These are phyloP conservation scores for Neosalanx taihuensis DNA, from an alignment of 2,797 vertebrate genomes.

Conservation along the genomic window DNA sequence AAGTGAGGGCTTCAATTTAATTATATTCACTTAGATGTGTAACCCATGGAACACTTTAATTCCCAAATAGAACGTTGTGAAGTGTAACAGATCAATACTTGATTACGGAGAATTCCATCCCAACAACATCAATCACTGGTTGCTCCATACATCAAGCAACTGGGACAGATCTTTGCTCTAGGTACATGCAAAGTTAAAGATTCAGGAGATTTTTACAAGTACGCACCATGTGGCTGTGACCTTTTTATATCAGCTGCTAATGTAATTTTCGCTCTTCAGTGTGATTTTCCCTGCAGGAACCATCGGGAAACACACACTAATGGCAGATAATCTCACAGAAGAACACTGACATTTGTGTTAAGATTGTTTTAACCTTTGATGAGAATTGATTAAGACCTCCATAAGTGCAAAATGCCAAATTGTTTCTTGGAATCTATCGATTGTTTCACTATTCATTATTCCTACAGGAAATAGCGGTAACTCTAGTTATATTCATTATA, in stretches of 20 bases:
- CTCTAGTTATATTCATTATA: too few relatives aligned
- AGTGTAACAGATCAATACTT: not conserved
- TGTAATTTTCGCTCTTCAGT: not conserved
- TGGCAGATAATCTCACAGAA: not conserved
- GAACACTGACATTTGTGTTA: slow-evolving; percentile 1
- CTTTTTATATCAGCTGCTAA: not conserved
- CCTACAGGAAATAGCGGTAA: too few relatives aligned
- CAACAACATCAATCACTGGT: not conserved
- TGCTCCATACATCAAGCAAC: not conserved
- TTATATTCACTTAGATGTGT: not conserved
- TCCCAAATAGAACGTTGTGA: not conserved
- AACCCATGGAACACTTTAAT: slow-evolving; percentile 4
- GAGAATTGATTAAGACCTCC: slow-evolving; percentile 3
- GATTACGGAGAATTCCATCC: not conserved
- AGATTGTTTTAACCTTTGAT: not conserved
- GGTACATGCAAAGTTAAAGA: too few relatives aligned
- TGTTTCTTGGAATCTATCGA: too few relatives aligned
- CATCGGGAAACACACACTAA: not conserved
- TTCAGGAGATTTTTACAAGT: not conserved
- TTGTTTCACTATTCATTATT: too few relatives aligned
- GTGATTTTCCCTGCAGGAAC: not conserved
- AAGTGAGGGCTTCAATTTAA: not conserved
- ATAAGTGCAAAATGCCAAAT: too few relatives aligned
- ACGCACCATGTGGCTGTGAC: not conserved
- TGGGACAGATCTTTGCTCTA: not conserved